Base-by-base conservation (phyloP, 1,140 invertebrate species). In the Trinorchestia longiramus region DNA sequence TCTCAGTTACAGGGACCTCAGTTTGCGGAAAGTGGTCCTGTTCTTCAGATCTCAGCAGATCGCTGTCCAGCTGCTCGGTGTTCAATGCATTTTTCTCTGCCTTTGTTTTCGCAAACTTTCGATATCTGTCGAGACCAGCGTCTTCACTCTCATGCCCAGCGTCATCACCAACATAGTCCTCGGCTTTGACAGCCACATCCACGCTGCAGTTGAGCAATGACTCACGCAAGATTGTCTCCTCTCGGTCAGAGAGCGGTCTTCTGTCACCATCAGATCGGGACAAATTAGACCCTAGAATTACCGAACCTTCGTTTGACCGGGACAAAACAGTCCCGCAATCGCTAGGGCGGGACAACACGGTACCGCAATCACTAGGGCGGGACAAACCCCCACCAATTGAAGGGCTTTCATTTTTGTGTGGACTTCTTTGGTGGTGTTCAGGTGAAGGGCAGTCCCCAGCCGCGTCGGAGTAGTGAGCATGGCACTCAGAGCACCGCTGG, bases 31-130 rank as follows among this genome's bases (percentile, higher is more conserved):
- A 11, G 6, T 53, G 47, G 47, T 11, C 87, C 11, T 87, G 11
- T 42, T 11, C 88, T 4, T 90, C 88, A 90, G 92, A 94, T 45
- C 44, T 43, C n/a, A 6, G 92, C 1, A n/a, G 43, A 23, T 94
- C 43, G 43, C 43, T 94, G 43, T 43, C 44, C 6, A 94, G 40
- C 44, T 94, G 43, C 36, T 94, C 92, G 3, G 92, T 40, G 40
- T 94, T 94, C 43, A 94, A n/a, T 0, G 92, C 92, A 19, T 94
- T 45, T 47, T 94, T 94, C 44, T 94, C 92, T 19, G 92, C 92
- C 92, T 94, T 94, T 0, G 43, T 94, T 94, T 94, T 94, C 6
- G 36, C 8, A n/a, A 44, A 44, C 43, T 6, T 94, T 36, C 43
- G 92, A 43, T 44, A 47, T 47, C 44, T 45, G 0, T 94, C 40